Evolutionary conservation across 1,140 invertebrate genomes (phyloP).

Genomic region (Drosophila pachea): DNA sequence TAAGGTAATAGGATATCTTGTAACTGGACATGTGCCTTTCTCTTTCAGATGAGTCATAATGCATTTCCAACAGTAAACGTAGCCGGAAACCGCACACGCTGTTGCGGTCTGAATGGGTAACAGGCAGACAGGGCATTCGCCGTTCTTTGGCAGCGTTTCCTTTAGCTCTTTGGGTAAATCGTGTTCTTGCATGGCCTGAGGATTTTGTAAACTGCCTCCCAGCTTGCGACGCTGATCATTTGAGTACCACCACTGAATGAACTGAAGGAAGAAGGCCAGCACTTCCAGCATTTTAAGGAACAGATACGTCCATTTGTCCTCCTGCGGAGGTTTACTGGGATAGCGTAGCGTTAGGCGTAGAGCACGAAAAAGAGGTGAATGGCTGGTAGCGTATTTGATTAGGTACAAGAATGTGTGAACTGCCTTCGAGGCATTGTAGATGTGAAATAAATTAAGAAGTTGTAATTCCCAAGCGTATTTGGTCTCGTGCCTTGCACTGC

Average conservation of each 20-base stretch:
- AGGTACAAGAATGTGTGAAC: conserved; percentile 71
- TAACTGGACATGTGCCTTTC: conserved; percentile 63
- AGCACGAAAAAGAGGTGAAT: conserved; percentile 62
- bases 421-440: conserved; percentile 66
- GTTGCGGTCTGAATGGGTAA: conserved; percentile 63
- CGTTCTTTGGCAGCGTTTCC: conserved; percentile 33
- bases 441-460: conserved; percentile 58
- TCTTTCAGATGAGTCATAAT: conserved; percentile 66
- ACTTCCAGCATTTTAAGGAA: conserved; percentile 72
- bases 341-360: conserved; percentile 63
- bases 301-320: conserved; percentile 68
- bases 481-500: conserved; percentile 57
- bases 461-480: conserved; percentile 54
- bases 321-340: conserved; percentile 58
- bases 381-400: conserved; percentile 60
- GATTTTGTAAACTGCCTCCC: conserved; percentile 62
- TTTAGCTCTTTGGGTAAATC: conserved; percentile 25
- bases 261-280: conserved; percentile 74
- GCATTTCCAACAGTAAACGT: conserved; percentile 77
- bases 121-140: conserved; percentile 69
- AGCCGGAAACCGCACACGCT: conserved; percentile 72
- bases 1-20: conserved; percentile 63
- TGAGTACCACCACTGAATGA: conserved; percentile 78
- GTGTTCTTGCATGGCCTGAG: conserved; percentile 35
- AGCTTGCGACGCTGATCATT: conserved; percentile 70